These are phyloP conservation scores for Eueides isabella DNA, from an alignment of 1,140 invertebrate genomes.

Conservation along the genomic window DNA sequence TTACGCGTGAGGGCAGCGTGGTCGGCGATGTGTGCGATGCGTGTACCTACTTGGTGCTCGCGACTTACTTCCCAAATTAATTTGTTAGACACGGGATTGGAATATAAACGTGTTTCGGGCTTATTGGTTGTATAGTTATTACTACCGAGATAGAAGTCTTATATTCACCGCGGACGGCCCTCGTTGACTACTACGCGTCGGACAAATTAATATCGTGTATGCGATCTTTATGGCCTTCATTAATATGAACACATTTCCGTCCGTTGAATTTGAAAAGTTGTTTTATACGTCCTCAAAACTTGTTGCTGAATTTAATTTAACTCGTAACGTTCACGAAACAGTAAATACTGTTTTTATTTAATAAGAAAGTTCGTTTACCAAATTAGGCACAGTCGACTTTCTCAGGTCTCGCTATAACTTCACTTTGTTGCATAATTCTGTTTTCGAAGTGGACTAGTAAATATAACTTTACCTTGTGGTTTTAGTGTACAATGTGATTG, in stretches of 20 bases:
- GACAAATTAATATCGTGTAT: constrained; percentile 31
- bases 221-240: constrained; percentile 36
- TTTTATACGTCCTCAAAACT: constrained; percentile 24
- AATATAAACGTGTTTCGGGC: background rate
- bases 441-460: background rate
- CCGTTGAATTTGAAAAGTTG: constrained; percentile 18
- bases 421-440: background rate
- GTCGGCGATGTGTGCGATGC: no score
- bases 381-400: constrained; percentile 2
- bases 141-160: no score
- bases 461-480: background rate
- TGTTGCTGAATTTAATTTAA: constrained; percentile 22
- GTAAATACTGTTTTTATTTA: constrained; percentile 25
- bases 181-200: no score
- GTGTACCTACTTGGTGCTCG: background rate
- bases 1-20: no score
- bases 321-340: constrained; percentile 11
- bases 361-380: constrained; percentile 8
- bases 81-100: no score
- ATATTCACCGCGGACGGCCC: no score
- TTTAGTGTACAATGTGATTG: background rate
- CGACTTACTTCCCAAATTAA: background rate
- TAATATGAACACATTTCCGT: constrained; percentile 27
- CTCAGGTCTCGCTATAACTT: background rate
- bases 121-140: no score